Evolutionary conservation across 2,113 vertebrate species (phyloP).

Genomic region (Mesitornis unicolor): DNA sequence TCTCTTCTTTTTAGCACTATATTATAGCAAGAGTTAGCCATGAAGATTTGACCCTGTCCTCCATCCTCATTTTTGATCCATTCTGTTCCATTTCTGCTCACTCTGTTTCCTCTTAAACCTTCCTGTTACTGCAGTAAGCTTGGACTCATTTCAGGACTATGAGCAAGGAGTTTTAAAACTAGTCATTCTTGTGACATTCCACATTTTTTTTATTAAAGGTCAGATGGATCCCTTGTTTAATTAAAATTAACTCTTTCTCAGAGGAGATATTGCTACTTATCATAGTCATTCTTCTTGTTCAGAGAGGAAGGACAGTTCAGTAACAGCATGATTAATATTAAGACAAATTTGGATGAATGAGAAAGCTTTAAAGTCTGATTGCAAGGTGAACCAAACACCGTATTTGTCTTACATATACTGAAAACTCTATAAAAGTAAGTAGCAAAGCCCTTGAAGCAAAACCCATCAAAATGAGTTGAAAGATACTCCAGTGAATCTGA

Average conservation of each 20-base stretch:
- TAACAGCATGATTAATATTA: background rate
- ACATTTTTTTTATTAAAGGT: conserved; percentile 10
- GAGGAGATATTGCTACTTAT: background rate
- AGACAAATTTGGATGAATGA: background rate
- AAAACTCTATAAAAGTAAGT: background rate
- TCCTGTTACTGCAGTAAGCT: background rate
- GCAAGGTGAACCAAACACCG: background rate
- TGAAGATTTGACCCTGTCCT: background rate
- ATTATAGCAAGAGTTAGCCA: background rate
- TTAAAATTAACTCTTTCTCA: conserved; percentile 49
- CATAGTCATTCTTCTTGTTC: background rate
- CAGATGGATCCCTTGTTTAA: conserved; percentile 4
- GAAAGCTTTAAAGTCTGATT: background rate
- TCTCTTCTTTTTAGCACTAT: background rate
- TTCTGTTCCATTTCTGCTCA: background rate
- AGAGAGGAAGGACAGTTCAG: background rate
- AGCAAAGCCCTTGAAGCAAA: background rate
- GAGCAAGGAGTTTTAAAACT: background rate
- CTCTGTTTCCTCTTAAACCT: background rate
- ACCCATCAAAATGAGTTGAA: background rate
- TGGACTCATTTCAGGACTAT: background rate
- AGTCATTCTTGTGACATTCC: background rate
- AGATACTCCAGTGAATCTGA: background rate
- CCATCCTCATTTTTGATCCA: background rate
- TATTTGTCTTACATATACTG: background rate